A percentile compares a stretch with the other conserved stretches of the same genome.
Conservation (phyloP, 1,140 invertebrate genomes). For the Propsilocerus akamusi region DNA sequence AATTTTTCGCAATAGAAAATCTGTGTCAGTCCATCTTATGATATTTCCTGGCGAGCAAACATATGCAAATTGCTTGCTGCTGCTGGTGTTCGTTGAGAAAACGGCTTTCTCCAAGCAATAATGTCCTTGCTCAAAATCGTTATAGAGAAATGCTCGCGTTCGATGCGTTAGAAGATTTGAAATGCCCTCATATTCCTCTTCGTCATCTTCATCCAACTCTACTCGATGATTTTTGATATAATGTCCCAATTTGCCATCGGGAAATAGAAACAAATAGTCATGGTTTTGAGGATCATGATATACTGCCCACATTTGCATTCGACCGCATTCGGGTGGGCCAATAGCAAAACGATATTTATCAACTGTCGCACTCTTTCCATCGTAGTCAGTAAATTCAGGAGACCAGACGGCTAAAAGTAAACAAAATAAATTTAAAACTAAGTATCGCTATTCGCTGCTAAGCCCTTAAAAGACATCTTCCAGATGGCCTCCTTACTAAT, state of each 20-base stretch:
- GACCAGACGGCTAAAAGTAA: constrained; percentile 31
- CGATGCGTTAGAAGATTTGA: constrained; percentile 14
- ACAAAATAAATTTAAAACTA: background rate
- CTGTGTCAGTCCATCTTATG: constrained; percentile 43
- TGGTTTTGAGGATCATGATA: constrained; percentile 37
- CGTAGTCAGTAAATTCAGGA: constrained; percentile 39
- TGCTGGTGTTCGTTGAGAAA: constrained; percentile 22
- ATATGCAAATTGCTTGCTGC: constrained; percentile 40
- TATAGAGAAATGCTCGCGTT: constrained; percentile 29
- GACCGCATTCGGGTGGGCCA: constrained; percentile 49
- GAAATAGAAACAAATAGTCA: constrained; percentile 42
- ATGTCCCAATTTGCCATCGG: constrained; percentile 48
- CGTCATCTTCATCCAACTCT: constrained; percentile 29
- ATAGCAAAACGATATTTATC: constrained; percentile 32
- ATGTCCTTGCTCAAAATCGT: constrained; percentile 50
- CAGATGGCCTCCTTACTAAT: constrained; percentile 9
- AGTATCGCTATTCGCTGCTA: background rate
- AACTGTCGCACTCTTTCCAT: constrained; percentile 29
- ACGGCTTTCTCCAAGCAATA: constrained; percentile 54
- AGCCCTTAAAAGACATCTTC: background rate
- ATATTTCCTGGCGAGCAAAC: constrained; percentile 51
- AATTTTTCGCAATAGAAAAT: constrained; percentile 51
- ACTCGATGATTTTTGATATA: constrained; percentile 33
- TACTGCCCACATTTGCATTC: constrained; percentile 48
- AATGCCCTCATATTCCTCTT: constrained; percentile 21